Conservation (phyloP, 2,113 vertebrate genomes). For the Sigmodon hispidus region DNA sequence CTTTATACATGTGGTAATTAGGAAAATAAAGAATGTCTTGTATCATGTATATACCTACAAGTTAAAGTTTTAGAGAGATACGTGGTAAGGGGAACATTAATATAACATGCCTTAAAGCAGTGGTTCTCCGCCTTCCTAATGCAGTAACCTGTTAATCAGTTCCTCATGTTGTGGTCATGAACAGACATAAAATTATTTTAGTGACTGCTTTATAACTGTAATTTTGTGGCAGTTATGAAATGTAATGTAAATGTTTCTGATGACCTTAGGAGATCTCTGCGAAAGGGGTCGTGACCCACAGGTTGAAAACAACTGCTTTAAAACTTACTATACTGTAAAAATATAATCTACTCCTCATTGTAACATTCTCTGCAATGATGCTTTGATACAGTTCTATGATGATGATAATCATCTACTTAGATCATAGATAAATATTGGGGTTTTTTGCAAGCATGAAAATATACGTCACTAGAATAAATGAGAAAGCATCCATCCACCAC, state of each 20-base stretch:
- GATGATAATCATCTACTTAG: slow-evolving; percentile 33
- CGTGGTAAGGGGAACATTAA: neutral
- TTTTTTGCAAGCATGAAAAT: slow-evolving; percentile 49
- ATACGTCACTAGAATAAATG: neutral
- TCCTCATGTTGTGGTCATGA: neutral
- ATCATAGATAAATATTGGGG: neutral
- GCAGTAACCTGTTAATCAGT: neutral
- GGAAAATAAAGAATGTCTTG: neutral
- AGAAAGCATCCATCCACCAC: slow-evolving; percentile 6
- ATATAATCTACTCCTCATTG: neutral
- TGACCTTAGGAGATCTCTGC: neutral
- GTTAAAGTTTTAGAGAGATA: neutral
- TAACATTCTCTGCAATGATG: neutral
- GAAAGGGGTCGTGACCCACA: neutral
- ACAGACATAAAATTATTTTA: neutral
- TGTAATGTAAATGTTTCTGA: neutral
- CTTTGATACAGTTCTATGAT: neutral
- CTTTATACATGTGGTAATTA: neutral
- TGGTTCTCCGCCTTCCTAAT: neutral
- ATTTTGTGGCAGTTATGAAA: neutral
- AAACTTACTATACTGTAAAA: slow-evolving; percentile 2
- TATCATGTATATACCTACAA: neutral
- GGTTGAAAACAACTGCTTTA: neutral
- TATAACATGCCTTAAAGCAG: neutral
- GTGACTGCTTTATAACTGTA: neutral